A percentile compares a stretch with the other conserved stretches of the same genome.
These are phyloP conservation scores for Umimayanthus kanabou DNA, from an alignment of 92 coral and sea anemone species.

Conservation along the genomic window DNA sequence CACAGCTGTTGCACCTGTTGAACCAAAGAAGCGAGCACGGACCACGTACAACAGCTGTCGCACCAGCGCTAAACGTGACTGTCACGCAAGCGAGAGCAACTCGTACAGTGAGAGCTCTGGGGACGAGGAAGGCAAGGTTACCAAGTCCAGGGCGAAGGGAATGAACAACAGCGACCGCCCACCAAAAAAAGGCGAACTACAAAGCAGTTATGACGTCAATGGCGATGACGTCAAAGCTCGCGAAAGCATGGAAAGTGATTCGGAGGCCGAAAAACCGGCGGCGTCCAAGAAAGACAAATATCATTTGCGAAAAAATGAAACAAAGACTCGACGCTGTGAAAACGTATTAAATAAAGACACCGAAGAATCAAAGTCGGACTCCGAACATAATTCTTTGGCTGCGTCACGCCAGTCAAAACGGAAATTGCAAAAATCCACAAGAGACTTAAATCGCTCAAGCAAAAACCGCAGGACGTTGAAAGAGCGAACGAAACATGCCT, in stretches of 20 bases:
- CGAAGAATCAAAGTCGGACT: constrained; percentile 30
- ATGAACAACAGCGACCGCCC: constrained; percentile 5
- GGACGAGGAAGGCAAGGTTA: constrained; percentile 51
- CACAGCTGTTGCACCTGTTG: constrained; percentile 43
- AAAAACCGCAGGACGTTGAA: constrained; percentile 36
- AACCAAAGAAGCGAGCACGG: constrained; percentile 73
- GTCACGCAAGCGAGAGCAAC: constrained; percentile 57
- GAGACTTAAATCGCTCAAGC: constrained; percentile 21
- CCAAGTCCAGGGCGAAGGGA: constrained; percentile 35
- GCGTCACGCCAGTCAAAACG: constrained; percentile 34
- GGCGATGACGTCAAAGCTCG: constrained; percentile 42
- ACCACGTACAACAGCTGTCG: constrained; percentile 47
- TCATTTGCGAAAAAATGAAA: constrained; percentile 22
- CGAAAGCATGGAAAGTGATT: constrained; percentile 42
- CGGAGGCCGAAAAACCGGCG: constrained; percentile 47
- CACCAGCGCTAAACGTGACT: constrained; percentile 40
- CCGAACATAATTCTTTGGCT: constrained; percentile 20
- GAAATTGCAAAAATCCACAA: constrained; percentile 20
- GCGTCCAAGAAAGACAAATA: constrained; percentile 40
- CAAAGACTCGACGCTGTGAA: constrained; percentile 24
- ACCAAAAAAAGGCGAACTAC: constrained; percentile 22
- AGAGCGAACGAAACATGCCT: constrained; percentile 9
- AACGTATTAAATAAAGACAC: constrained; percentile 17
- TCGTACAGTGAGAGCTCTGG: constrained; percentile 81
- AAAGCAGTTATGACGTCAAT: constrained; percentile 38